Evolutionary conservation across 2,113 vertebrate species (phyloP).

Genomic region (Prionailurus viverrinus): DNA sequence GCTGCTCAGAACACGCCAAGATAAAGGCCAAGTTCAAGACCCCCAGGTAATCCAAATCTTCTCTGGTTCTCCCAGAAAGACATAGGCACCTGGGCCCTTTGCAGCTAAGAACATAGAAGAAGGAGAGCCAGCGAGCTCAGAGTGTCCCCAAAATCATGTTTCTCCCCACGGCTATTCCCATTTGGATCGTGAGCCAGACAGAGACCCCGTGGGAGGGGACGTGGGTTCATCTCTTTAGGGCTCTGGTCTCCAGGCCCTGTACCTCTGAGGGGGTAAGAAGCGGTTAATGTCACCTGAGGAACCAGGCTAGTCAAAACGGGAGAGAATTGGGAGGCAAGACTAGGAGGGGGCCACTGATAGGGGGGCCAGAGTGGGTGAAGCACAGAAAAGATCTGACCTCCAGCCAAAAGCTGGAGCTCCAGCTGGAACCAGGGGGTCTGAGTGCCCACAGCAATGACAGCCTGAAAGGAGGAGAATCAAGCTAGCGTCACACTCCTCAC

Average conservation of each 20-base stretch:
- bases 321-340: neutral
- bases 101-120: neutral
- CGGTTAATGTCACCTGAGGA: neutral
- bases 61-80: neutral
- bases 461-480: neutral
- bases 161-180: neutral
- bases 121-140: neutral
- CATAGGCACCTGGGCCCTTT: neutral
- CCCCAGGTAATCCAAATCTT: neutral
- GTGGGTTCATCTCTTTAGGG: neutral
- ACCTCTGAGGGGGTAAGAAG: neutral
- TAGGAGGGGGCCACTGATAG: neutral
- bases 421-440: slow-evolving; percentile 26
- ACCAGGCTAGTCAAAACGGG: neutral
- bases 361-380: neutral
- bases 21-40: neutral
- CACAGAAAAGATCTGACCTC: neutral
- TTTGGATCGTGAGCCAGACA: neutral
- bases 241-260: neutral
- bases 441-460: neutral
- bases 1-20: neutral
- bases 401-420: neutral
- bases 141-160: neutral
- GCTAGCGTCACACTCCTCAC: neutral
- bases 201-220: neutral